Conservation (phyloP, 2,888 invertebrate species). For the Cataglyphis livida region DNA sequence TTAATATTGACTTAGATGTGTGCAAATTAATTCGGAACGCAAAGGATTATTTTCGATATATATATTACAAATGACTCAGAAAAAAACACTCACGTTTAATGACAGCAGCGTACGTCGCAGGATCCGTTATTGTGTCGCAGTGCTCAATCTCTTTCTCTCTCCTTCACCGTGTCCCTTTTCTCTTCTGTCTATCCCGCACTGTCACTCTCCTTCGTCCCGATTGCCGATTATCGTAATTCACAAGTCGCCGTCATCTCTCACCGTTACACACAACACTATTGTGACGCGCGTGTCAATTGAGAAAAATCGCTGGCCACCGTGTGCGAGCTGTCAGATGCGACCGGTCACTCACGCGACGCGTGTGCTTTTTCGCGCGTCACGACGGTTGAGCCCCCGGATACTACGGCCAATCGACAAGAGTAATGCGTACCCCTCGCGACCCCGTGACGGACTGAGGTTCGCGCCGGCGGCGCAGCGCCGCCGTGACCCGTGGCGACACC, state of each 20-base stretch:
- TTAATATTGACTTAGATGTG: background rate
- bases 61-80: background rate
- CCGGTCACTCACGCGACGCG: conserved; percentile 2
- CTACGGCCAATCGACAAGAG: conserved; percentile 68
- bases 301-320: background rate
- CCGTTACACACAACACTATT: conserved; percentile 38
- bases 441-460: conserved; percentile 84
- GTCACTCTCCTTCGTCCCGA: conserved; percentile 21
- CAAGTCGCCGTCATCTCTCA: conserved; percentile 49
- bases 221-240: conserved; percentile 65
- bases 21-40: background rate
- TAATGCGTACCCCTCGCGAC: conserved; percentile 80
- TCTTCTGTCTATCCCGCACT: conserved; percentile 26
- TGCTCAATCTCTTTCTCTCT: conserved; percentile 5
- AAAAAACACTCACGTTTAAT: conserved; percentile 65
- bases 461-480: conserved; percentile 82
- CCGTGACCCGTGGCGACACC: conserved; percentile 84
- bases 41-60: background rate
- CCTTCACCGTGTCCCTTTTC: conserved; percentile 24
- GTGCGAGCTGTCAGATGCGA: background rate
- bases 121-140: conserved; percentile 40
- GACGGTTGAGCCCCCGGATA: conserved; percentile 56
- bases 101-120: conserved; percentile 47
- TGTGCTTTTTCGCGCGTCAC: conserved; percentile 68
- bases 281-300: background rate